Evolutionary conservation across 2,113 vertebrate species (phyloP).

Genomic region (Neolamprologus sp.): DNA sequence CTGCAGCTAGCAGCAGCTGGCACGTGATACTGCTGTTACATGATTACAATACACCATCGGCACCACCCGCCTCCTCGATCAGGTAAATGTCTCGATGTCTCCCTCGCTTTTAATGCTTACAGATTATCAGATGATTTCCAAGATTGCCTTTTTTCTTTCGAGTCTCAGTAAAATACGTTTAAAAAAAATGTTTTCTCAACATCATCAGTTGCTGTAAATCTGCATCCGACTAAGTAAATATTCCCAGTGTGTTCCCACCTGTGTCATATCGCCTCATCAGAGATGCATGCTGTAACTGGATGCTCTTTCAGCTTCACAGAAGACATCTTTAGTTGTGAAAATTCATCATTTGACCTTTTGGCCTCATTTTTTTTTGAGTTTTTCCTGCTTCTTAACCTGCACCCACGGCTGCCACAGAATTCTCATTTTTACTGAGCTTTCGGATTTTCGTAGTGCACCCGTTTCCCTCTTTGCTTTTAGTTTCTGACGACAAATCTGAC

Average conservation of each 20-base stretch:
- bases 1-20: background rate
- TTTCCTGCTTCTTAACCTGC: background rate
- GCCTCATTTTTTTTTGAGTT: accelerated
- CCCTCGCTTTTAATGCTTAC: background rate
- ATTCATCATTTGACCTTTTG: background rate
- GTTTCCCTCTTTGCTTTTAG: background rate
- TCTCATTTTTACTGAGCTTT: background rate
- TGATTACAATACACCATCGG: background rate
- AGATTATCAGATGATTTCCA: background rate
- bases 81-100: background rate
- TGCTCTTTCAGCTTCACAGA: background rate
- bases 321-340: background rate
- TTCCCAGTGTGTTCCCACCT: background rate
- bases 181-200: background rate
- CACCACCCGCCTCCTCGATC: background rate
- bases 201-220: background rate
- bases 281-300: background rate
- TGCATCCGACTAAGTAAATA: background rate
- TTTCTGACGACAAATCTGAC: background rate
- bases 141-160: background rate
- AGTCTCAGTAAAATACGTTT: background rate
- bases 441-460: accelerated
- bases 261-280: background rate
- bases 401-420: accelerated
- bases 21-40: background rate